Percentiles rank a stretch among this genome's conserved stretches.
Conservation (phyloP, 2,888 invertebrate species). For the Dicyrtoma fusca region DNA sequence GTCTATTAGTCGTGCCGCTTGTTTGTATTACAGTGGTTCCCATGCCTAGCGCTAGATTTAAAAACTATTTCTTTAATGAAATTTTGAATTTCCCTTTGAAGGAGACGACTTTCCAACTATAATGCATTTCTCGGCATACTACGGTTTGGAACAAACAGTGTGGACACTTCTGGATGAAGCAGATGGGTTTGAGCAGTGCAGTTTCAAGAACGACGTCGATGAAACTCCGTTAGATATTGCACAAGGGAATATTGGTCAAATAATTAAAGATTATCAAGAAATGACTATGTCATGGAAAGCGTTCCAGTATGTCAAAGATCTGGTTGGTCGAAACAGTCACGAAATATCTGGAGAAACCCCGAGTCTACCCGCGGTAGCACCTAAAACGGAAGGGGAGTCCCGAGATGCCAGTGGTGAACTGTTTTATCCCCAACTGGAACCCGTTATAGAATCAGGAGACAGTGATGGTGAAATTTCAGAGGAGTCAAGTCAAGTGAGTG, state of each 20-base stretch:
- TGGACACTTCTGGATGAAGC: conserved; percentile 50
- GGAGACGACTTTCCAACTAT: conserved; percentile 51
- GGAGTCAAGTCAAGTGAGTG: not conserved
- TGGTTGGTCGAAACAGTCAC: conserved; percentile 27
- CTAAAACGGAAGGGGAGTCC: not conserved
- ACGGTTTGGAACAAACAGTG: conserved; percentile 52
- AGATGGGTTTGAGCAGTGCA: conserved; percentile 52
- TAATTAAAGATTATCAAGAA: conserved; percentile 51
- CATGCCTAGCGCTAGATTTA: too few relatives aligned
- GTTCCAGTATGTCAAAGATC: conserved; percentile 46
- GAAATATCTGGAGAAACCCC: not conserved
- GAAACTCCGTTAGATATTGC: conserved; percentile 52
- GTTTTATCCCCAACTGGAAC: not conserved
- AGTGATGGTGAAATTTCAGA: not conserved
- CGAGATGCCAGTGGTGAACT: not conserved
- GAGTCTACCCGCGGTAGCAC: too few relatives aligned
- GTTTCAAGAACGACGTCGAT: conserved; percentile 43
- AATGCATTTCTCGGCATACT: conserved; percentile 55
- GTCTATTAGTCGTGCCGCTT: too few relatives aligned
- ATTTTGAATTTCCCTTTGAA: conserved; percentile 4
- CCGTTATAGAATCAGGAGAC: conserved; percentile 1
- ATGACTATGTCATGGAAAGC: conserved; percentile 46
- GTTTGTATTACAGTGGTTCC: too few relatives aligned
- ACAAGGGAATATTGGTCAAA: conserved; percentile 39
- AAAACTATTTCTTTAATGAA: too few relatives aligned